These are phyloP conservation scores for Tetramorium simillimum DNA, from an alignment of 1,140 invertebrate species.

Conservation along the genomic window DNA sequence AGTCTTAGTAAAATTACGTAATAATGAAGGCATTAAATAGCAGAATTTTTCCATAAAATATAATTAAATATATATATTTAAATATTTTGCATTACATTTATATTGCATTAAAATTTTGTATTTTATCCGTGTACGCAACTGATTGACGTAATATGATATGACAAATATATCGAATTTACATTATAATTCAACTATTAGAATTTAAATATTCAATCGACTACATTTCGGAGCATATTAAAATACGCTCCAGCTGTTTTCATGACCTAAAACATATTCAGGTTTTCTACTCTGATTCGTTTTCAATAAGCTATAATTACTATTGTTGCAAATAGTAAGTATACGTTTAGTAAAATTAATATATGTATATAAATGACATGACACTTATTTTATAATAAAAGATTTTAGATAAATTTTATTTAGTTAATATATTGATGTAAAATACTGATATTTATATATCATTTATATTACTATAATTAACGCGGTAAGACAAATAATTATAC, in stretches of 20 bases:
- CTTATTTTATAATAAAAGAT: not conserved
- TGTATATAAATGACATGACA: not conserved
- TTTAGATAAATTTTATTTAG: not conserved
- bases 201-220: slow-evolving; percentile 19
- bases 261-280: slow-evolving; percentile 60
- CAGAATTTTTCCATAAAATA: not conserved
- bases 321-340: not conserved
- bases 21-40: not conserved
- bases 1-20: not conserved
- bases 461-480: not conserved
- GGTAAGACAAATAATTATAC: too few relatives aligned
- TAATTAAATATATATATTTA: not conserved
- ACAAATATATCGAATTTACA: not conserved
- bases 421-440: not conserved
- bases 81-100: not conserved
- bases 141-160: not conserved
- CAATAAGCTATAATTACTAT: not conserved
- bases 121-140: not conserved
- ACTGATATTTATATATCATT: not conserved
- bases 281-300: not conserved
- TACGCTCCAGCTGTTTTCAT: slow-evolving; percentile 73
- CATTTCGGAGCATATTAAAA: slow-evolving; percentile 63
- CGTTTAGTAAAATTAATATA: not conserved
- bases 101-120: not conserved
- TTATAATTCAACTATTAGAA: slow-evolving; percentile 6